These are phyloP conservation scores for Hippocampus zosterae DNA, from an alignment of 2,113 vertebrate species.

Conservation along the genomic window DNA sequence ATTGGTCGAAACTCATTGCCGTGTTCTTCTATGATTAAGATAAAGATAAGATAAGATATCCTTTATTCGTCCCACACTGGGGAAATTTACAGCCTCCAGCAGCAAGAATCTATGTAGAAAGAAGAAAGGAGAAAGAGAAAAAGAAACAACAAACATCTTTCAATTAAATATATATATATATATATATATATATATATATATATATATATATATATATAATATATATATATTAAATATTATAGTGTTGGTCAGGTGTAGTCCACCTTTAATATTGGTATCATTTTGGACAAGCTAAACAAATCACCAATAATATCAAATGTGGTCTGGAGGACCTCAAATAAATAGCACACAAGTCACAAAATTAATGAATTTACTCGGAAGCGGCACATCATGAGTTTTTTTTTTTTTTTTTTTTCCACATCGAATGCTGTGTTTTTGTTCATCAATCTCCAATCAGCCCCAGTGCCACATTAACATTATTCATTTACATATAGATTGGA, in stretches of 20 bases:
- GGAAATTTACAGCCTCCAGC: too few species aligned
- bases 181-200: too few species aligned
- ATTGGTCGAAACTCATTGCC: slow-evolving; percentile 55
- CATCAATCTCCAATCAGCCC: slow-evolving; percentile 66
- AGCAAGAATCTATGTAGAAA: too few species aligned
- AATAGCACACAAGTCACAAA: slow-evolving; percentile 3
- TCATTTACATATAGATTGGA: slow-evolving; percentile 78
- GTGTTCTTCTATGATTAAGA: too few species aligned
- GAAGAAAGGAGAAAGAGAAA: too few species aligned
- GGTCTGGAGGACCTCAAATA: slow-evolving; percentile 2
- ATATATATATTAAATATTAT: too few species aligned
- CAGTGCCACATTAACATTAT: slow-evolving; percentile 60
- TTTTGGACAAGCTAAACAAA: not conserved
- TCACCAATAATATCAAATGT: not conserved
- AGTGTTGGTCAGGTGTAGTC: not conserved
- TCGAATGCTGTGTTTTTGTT: slow-evolving; percentile 49
- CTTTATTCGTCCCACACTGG: too few species aligned
- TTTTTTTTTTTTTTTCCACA: slow-evolving; percentile 50
- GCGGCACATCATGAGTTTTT: slow-evolving; percentile 28
- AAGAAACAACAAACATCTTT: too few species aligned
- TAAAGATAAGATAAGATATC: too few species aligned
- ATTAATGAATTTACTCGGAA: slow-evolving; percentile 23
- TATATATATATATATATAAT: too few species aligned
- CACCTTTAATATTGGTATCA: not conserved
- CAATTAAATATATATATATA: too few species aligned